Evolutionary conservation across 2,797 vertebrate species (phyloP).

Genomic region (Selene dorsalis): DNA sequence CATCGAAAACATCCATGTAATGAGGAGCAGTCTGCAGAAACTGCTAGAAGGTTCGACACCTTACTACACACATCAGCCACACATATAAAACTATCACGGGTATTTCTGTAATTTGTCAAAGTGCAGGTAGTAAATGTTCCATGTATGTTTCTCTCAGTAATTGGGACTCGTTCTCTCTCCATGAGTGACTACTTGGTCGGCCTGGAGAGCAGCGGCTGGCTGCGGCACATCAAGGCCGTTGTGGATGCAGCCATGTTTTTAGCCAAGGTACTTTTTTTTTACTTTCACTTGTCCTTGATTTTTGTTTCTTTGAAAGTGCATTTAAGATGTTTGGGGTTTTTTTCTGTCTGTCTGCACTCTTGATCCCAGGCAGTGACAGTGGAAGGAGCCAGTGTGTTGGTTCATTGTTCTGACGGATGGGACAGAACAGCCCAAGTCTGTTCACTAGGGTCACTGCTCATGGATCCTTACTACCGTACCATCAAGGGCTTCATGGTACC

Average conservation of each 20-base stretch:
- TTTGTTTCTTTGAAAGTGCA: not conserved
- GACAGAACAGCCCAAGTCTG: slow-evolving; percentile 98
- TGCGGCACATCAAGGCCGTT: slow-evolving; percentile 95
- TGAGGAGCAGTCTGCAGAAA: slow-evolving; percentile 97
- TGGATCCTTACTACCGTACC: slow-evolving; percentile 97
- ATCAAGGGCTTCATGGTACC: slow-evolving; percentile 97
- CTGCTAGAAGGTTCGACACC: slow-evolving; percentile 90
- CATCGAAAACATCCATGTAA: slow-evolving; percentile 99
- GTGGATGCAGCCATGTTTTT: slow-evolving; percentile 95
- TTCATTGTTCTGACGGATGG: slow-evolving; percentile 99
- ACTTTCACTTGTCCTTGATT: not conserved
- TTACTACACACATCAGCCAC: not conserved
- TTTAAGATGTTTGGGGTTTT: not conserved
- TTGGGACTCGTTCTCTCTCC: slow-evolving; percentile 88
- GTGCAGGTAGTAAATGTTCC: not conserved
- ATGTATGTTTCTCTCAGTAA: slow-evolving; percentile 80
- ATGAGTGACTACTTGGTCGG: slow-evolving; percentile 93
- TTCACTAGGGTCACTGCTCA: slow-evolving; percentile 92
- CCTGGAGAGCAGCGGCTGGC: slow-evolving; percentile 93
- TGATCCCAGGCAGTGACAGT: slow-evolving; percentile 88
- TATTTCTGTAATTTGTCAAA: not conserved
- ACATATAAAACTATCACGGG: not conserved
- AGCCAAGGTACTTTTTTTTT: slow-evolving; percentile 84
- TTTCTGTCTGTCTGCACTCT: not conserved
- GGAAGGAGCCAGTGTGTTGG: slow-evolving; percentile 94